These are phyloP conservation scores for Atlantisia rogersi DNA, from an alignment of 2,113 vertebrate genomes.

Conservation along the genomic window DNA sequence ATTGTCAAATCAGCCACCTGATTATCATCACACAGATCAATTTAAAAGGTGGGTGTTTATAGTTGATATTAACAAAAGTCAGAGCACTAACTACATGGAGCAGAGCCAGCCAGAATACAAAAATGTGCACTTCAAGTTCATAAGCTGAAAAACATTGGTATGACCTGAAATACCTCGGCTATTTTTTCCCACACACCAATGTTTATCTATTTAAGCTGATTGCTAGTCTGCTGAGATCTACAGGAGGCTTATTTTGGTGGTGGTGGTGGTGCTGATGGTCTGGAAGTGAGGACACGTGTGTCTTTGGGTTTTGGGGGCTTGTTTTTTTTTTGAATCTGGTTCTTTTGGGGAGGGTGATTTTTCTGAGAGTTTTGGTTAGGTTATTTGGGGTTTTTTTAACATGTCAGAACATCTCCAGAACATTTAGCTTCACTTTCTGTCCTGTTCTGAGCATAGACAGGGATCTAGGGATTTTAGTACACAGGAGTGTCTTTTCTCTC, in stretches of 20 bases:
- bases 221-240: background rate
- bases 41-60: background rate
- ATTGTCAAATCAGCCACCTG: background rate
- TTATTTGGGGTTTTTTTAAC: background rate
- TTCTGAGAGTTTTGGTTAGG: too few species aligned
- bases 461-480: background rate
- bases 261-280: background rate
- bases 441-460: background rate
- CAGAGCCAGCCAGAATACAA: background rate
- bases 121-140: background rate
- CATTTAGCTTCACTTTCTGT: background rate
- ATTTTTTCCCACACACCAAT: background rate
- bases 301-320: too few species aligned
- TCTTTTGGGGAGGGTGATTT: background rate
- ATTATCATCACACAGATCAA: background rate
- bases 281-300: fast-evolving
- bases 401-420: background rate
- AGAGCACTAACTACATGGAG: background rate
- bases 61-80: background rate
- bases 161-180: background rate
- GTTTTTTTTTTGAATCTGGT: too few species aligned
- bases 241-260: background rate
- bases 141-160: background rate
- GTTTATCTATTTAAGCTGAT: background rate
- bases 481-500: too few species aligned